These are phyloP conservation scores for Leucopternis melanops DNA, from an alignment of 2,113 vertebrate species.

Conservation along the genomic window DNA sequence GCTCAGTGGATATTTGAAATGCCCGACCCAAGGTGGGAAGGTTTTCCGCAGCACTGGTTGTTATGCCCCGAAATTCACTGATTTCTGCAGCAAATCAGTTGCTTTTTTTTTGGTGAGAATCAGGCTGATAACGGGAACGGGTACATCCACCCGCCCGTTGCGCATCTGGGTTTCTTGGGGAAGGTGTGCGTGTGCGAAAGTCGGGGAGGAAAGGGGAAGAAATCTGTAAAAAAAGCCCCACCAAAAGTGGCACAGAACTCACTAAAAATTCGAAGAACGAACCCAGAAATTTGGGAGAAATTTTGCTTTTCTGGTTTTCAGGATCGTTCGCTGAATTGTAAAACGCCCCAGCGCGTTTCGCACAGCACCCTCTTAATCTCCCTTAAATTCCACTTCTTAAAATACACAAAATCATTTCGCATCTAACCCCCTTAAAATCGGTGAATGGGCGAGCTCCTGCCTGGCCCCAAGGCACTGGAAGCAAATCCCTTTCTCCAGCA, in stretches of 20 bases:
- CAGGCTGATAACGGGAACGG: neutral
- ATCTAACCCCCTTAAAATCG: neutral
- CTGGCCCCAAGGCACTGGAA: too few species aligned
- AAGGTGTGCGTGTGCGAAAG: neutral
- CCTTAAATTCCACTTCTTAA: neutral
- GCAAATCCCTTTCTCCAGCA: neutral
- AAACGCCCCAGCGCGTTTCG: neutral
- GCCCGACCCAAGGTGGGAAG: neutral
- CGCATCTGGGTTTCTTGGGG: neutral
- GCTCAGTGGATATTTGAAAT: neutral
- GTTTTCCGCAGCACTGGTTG: neutral
- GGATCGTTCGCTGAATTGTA: fast-evolving
- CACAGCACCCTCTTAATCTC: too few species aligned
- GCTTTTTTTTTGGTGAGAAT: neutral
- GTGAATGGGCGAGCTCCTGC: fast-evolving
- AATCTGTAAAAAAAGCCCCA: fast-evolving
- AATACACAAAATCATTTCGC: fast-evolving
- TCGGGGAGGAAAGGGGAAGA: neutral
- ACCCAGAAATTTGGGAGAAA: neutral
- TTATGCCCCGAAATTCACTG: neutral
- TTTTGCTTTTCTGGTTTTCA: neutral
- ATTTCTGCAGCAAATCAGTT: neutral
- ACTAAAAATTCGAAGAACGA: neutral
- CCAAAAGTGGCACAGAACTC: neutral
- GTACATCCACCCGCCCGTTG: neutral